Percentiles rank a stretch among this genome's conserved stretches.
phyloP scores from a whole-genome alignment of 2,113 vertebrate genomes.

The Misgurnus mizolepis region DNA sequence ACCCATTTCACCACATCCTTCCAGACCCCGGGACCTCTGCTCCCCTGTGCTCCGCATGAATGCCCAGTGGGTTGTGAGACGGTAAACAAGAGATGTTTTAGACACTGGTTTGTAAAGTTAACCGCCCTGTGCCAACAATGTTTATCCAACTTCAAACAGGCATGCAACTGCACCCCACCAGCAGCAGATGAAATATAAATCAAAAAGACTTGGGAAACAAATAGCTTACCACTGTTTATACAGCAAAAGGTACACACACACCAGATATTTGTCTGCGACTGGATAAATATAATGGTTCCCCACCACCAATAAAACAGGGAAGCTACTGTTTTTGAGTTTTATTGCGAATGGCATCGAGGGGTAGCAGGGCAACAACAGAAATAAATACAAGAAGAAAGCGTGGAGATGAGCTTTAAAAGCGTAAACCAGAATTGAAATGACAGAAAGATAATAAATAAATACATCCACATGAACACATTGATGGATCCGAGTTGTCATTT shows the following conservation, averaged over 20 bases:
- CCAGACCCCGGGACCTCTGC: background rate
- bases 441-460: slow-evolving; percentile 19
- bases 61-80: slow-evolving; percentile 10
- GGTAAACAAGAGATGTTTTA: slow-evolving; percentile 36
- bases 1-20: slow-evolving; percentile 24
- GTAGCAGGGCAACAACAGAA: slow-evolving; percentile 47
- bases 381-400: slow-evolving; percentile 3
- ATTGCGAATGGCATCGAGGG: slow-evolving; percentile 20
- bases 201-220: slow-evolving; percentile 11
- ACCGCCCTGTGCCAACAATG: slow-evolving; percentile 4
- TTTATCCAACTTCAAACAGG: slow-evolving; percentile 19
- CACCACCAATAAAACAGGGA: slow-evolving; percentile 4
- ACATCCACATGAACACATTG: slow-evolving; percentile 21
- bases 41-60: background rate
- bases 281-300: slow-evolving; percentile 16
- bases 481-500: slow-evolving; percentile 20
- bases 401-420: background rate
- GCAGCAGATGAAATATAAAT: background rate
- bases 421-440: background rate
- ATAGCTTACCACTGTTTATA: background rate
- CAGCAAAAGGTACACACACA: slow-evolving; percentile 36
- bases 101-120: slow-evolving; percentile 9
- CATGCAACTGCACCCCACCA: background rate
- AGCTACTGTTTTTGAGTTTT: background rate
- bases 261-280: slow-evolving; percentile 16